Evolutionary conservation across 2,113 vertebrate species (phyloP).

Genomic region (Smithornis capensis): DNA sequence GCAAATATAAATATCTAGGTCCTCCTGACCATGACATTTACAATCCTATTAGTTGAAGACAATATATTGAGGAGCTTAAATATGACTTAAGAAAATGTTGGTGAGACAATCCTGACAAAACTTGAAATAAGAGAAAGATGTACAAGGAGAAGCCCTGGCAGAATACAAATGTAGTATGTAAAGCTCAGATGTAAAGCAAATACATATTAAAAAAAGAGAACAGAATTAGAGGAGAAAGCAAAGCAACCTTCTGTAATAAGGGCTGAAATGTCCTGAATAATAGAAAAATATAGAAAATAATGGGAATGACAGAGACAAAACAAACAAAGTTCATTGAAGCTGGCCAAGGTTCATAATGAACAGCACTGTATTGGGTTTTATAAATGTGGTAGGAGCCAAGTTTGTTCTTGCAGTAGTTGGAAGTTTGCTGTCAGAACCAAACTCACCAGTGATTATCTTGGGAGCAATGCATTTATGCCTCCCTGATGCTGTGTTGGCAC

Average conservation of each 20-base stretch:
- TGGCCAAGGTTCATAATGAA: background rate
- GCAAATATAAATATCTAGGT: background rate
- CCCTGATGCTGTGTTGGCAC: fast-evolving
- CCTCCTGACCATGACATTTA: background rate
- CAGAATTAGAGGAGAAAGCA: background rate
- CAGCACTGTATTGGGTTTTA: background rate
- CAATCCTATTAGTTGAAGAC: background rate
- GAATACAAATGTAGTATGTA: background rate
- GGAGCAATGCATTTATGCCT: background rate
- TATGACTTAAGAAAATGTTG: background rate
- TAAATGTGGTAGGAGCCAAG: background rate
- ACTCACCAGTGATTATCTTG: background rate
- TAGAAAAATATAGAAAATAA: background rate
- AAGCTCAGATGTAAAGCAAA: background rate
- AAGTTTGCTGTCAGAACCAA: background rate
- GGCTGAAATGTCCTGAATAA: background rate
- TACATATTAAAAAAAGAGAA: background rate
- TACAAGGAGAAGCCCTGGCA: background rate
- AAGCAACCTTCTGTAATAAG: background rate
- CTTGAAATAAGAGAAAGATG: background rate
- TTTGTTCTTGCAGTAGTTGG: background rate
- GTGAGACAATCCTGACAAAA: background rate
- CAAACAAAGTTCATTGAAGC: background rate
- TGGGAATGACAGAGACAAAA: background rate
- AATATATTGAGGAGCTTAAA: background rate